Evolutionary conservation across 2,888 invertebrate genomes (phyloP), one percentile per base, ranked within the genome.

Genomic region (Drosophila cognata): DNA sequence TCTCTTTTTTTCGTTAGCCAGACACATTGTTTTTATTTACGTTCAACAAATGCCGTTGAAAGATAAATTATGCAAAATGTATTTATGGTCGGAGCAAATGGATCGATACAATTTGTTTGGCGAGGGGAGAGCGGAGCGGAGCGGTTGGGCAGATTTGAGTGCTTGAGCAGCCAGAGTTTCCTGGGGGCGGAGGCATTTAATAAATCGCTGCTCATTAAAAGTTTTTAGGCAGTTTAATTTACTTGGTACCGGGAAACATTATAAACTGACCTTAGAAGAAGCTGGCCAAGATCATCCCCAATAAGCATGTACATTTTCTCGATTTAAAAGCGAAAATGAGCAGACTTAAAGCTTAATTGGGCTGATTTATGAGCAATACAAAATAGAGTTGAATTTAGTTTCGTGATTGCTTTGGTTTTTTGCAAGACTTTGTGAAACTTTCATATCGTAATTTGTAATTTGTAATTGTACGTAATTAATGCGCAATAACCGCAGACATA

Each of bases 381-480:
- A 46, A 46, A 46, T 53, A 46, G 21, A 64, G 31, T 64, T 58
- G 48, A 36, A 35, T 57, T 68, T 7, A 28, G 38, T 35, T 21
- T 35, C 8, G 4, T 18, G 21, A 21, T n/a, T 2, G 4, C 13
- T 31, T 25, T 16, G 16, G 8, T 28, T 75, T 70, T 67, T 38
- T 48, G 59, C 64, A 56, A 70, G 58, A 51, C 65, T 76, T 82
- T 71, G 70, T 52, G 61, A 67, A 74, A 85, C 83, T 88, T 75
- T 77, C 71, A 66, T 77, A 74, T 67, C 80, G 73, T 71, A 71
- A 90, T 69, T 71, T 82, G 71, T 72, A 71, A 89, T 68, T 74
- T 75, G 64, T 81, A 86, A 88, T 88, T 86, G 83, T 80, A 62
- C 77, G 83, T 88, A 90, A 89, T 89, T 87, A 91, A 86, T 79